Evolutionary conservation across 2,797 vertebrate genomes (phyloP), one percentile per base, ranked within the genome.

Genomic region (Dryobates pubescens): DNA sequence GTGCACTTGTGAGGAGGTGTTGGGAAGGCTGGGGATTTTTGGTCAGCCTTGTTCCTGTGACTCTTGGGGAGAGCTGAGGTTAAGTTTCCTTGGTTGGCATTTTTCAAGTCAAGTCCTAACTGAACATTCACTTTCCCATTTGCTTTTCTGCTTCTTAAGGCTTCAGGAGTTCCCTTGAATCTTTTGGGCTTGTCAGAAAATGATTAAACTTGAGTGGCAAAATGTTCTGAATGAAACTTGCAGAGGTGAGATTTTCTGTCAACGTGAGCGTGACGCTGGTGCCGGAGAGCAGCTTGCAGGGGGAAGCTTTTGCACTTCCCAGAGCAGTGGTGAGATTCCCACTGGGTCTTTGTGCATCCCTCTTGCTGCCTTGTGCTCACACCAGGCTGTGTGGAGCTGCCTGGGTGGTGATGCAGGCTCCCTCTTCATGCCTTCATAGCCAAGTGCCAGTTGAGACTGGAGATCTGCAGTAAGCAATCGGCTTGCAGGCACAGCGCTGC

Each of bases 1-100:
- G 8, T 13, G 23, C 5, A 17, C 0, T 0, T 65, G 58, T 1
- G 7, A 63, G 5, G 24, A 13, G 6, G 24, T 19, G 7, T 9
- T 10, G 7, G 43, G 32, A 20, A 16, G 4, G 8, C 49, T 27
- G 3, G n/a, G 2, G 57, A 20, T 23, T 45, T 63, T 83, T 67
- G 51, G 27, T 70, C 18, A 6, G 75, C 22, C 26, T 65, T 78
- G n/a, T 86, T 93, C 30, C 16, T 64, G 16, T 75, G 51, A 51
- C 10, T 19, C 19, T 88, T 58, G 29, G 29, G 59, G 64, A 85
- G 62, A 76, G 7, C 22, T 79, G 53, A 81, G 76, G 34, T 71
- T 70, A 62, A n/a, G 29, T 84, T 86, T 79, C 75, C 30, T 36
- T 77, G 27, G 3, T 71, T 82, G 61, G 9, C 75, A 47, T 62